Conservation (phyloP, 2,888 invertebrate species). For the Deroplatys truncata region DNA sequence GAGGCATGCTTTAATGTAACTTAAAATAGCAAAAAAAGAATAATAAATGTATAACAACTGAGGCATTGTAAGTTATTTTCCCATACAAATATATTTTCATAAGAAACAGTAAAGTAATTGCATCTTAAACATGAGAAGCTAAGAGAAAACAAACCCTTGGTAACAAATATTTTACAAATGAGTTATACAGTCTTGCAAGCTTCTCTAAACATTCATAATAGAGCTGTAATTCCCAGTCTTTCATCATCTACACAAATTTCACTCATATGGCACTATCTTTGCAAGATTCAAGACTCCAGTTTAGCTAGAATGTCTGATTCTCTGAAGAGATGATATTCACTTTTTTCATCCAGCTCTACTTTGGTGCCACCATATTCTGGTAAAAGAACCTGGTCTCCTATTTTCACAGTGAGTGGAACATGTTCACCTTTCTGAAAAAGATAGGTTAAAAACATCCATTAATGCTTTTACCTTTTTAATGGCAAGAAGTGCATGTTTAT, state of each 20-base stretch:
- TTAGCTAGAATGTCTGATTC: constrained; percentile 96
- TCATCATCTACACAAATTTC: neutral
- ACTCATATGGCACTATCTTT: neutral
- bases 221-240: neutral
- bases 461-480: too few species aligned
- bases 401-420: constrained; percentile 75
- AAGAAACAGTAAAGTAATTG: neutral
- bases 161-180: neutral
- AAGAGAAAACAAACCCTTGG: neutral
- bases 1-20: constrained; percentile 24
- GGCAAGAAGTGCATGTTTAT: too few species aligned
- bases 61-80: neutral
- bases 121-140: neutral
- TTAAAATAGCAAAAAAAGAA: neutral
- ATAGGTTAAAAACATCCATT: neutral
- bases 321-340: constrained; percentile 90
- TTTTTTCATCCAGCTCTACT: constrained; percentile 79
- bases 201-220: neutral
- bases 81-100: neutral
- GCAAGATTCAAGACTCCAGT: constrained; percentile 43
- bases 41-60: neutral
- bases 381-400: constrained; percentile 90
- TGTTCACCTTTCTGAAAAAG: constrained; percentile 69
- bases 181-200: neutral
- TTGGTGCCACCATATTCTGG: constrained; percentile 99